Base-by-base conservation (phyloP, 1,140 invertebrate genomes). In the Drosophila tani region DNA sequence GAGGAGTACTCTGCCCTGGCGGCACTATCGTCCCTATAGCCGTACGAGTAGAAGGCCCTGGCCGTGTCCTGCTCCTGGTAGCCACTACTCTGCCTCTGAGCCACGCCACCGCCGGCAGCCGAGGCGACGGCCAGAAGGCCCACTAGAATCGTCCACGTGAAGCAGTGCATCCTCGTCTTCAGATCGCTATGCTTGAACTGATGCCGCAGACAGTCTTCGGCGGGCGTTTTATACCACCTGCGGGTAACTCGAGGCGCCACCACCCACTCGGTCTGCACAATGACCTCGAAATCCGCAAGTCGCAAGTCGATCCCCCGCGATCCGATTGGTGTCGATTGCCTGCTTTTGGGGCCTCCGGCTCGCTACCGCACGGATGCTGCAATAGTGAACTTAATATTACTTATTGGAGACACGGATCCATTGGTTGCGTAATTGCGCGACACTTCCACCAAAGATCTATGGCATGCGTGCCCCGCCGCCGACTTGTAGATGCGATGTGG, bases 41-140 rank as follows among this genome's bases (percentile, higher is more conserved):
- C 95, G 75, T 96, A 96, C 40, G 94, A 94, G 87, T 96, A 96
- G 70, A 95, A 94, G 3, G 95, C 95, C 15, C 94, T 86, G 11
- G 85, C 69, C 32, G 93, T 93, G 83, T 96, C 95, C 91, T 96
- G 95, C 50, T 94, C 91, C 87, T 95, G 95, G 84, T 95, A 95
- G 81, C 95, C 81, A 5, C 67, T 71, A 12, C 66, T 62, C 12
- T 32, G 46, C 14, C 58, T 21, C 35, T 47, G 62, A 0, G 32
- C 46, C 76, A 50, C 12, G 17, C 70, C 24, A 15, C 70, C 70
- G 0, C 70, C 70, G 0, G 67, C 71, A 2, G 64, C 75, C 12
- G 75, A 51, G 14, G 65, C 55, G 11, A 82, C 19, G 35, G 55
- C 66, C 29, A 79, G 41, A 21, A 90, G 41, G 5, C 41, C 63